A percentile compares a stretch with the other conserved stretches of the same genome.
Evolutionary conservation across 23 tunicate species (phyloP).

Genomic region (Trididemnum miniatum): DNA sequence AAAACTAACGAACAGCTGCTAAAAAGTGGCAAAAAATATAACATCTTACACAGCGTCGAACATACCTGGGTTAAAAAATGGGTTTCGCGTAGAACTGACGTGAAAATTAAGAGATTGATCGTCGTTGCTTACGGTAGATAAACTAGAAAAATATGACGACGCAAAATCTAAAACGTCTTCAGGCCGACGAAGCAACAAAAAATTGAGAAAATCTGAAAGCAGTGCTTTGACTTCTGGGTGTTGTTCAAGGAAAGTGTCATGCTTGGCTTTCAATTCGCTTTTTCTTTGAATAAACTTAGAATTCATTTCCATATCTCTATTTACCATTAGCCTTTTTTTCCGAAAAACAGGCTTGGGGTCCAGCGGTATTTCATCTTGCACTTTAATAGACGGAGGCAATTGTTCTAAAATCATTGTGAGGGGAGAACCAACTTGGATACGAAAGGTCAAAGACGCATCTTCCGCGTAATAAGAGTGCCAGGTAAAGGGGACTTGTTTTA

Average conservation of each 20-base stretch:
- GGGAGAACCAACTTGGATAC: not conserved
- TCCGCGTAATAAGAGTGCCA: not conserved
- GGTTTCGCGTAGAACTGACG: too few relatives aligned
- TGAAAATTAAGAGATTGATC: too few relatives aligned
- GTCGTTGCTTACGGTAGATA: conserved; percentile 23
- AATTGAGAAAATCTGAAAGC: conserved; percentile 76
- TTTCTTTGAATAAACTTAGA: conserved; percentile 66
- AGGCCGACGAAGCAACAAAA: conserved; percentile 65
- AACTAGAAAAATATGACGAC: conserved; percentile 67
- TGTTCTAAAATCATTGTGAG: not conserved
- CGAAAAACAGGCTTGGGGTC: not conserved
- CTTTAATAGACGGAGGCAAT: not conserved
- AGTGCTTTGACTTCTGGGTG: conserved; percentile 76
- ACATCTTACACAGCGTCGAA: too few relatives aligned
- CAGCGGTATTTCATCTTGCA: not conserved
- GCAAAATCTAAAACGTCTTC: conserved; percentile 71
- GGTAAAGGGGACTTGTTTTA: not conserved
- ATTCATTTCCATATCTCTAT: conserved; percentile 68
- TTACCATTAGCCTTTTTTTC: not conserved
- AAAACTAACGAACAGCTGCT: too few relatives aligned
- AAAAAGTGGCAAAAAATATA: too few relatives aligned
- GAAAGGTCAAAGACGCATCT: not conserved
- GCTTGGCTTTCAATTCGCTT: conserved; percentile 61
- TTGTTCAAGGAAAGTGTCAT: conserved; percentile 53
- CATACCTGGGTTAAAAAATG: too few relatives aligned